Percentiles rank a stretch among this genome's conserved stretches.
phyloP scores from a whole-genome alignment of 2,888 invertebrate species.

The Lithophane socia region DNA sequence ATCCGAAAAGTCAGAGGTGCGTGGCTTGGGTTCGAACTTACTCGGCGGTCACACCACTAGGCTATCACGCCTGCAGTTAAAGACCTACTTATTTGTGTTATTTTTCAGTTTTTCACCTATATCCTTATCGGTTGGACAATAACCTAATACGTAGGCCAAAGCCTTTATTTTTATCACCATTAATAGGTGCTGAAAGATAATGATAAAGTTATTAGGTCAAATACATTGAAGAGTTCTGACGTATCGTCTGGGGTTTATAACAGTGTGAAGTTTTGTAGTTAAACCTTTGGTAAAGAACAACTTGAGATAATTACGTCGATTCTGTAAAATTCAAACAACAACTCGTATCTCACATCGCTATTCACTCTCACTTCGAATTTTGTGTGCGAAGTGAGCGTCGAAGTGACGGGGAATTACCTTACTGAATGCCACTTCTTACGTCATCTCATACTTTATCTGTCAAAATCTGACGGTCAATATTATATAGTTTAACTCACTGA shows the following conservation, averaged over 20 bases:
- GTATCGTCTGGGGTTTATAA: not conserved
- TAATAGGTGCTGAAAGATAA: constrained; percentile 21
- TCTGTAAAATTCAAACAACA: too few species aligned
- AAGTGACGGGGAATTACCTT: too few species aligned
- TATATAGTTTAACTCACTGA: too few species aligned
- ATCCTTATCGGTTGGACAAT: constrained; percentile 35
- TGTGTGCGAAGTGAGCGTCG: too few species aligned
- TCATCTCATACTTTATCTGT: too few species aligned
- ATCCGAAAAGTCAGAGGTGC: too few species aligned
- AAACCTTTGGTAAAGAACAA: not conserved
- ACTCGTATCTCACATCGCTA: too few species aligned
- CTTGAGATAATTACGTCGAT: not conserved
- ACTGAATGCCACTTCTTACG: too few species aligned
- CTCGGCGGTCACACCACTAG: too few species aligned
- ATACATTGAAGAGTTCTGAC: constrained; percentile 21
- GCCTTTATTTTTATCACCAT: constrained; percentile 14
- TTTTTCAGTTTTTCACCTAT: constrained; percentile 17
- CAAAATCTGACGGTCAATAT: too few species aligned
- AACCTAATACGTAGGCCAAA: constrained; percentile 4
- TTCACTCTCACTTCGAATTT: too few species aligned
- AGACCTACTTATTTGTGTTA: constrained; percentile 27
- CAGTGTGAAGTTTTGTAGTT: not conserved
- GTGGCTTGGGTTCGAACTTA: too few species aligned
- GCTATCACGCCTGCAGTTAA: not conserved
- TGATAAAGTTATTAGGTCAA: constrained; percentile 51